Evolutionary conservation across 2,888 invertebrate genomes (phyloP), one percentile per base, ranked within the genome.

Genomic region (Baccha elongata): DNA sequence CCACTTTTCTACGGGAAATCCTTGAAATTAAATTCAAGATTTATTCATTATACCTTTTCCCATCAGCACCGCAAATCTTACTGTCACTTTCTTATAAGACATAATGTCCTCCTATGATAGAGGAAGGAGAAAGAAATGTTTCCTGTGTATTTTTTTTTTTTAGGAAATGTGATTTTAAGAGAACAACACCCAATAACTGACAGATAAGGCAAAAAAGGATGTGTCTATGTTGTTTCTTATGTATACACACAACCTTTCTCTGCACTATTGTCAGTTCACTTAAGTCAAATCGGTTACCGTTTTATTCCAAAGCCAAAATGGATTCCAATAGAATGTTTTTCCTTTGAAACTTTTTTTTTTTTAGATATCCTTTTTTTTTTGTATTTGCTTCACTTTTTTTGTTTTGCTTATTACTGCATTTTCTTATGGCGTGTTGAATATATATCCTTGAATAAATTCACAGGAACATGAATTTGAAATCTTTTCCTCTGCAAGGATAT

Each of bases 201-300:
- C 44, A 78, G 78, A 81, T 81, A 78, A 68, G 76, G 71, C 48
- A 35, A 48, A 35, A 48, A 72, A 72, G 67, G 78, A 72, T 60
- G 35, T 62, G 58, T 78, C 67, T 48, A 19, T 32, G 68, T 68
- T 76, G 46, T 71, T 76, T 37, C 46, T 67, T 46, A 64, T 64
- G 71, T 32, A 48, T 67, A 42, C 19, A 23, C 44, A 48, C 26
- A 17, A 23, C 37, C 50, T 17, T 17, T 0, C 29, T 26, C 32
- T 35, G n/a, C 32, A 37, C 62, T 68, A 78, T 83, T 83, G 83
- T 68, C 78, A 78, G 83, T 72, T 83, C 65, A 81, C 80, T 81
- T 81, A 78, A 83, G 78, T 68, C 78, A 78, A 83, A 83, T 83
- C 83, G 83, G 78, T 73, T 73, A 53, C 81, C 81, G 67, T 72